These are phyloP conservation scores for Dicentrarchus labrax DNA, from an alignment of 2,113 vertebrate genomes.

Conservation along the genomic window DNA sequence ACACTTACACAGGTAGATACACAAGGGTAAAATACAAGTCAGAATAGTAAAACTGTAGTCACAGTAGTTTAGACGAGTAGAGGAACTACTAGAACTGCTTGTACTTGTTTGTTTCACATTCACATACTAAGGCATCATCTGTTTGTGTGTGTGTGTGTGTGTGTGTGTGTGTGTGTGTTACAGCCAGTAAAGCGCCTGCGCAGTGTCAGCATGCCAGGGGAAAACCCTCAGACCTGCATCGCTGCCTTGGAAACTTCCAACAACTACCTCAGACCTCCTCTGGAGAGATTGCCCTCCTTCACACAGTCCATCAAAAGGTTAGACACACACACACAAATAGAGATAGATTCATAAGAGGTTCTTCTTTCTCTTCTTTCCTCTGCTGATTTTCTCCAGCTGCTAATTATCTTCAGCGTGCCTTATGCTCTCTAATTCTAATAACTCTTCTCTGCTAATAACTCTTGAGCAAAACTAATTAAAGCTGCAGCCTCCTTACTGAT, in stretches of 20 bases:
- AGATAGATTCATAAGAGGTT: neutral
- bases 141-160: constrained; percentile 4
- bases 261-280: constrained; percentile 83
- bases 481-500: constrained; percentile 15
- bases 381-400: constrained; percentile 33
- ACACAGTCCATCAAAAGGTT: constrained; percentile 96
- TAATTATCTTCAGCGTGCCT: constrained; percentile 17
- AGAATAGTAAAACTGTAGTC: no score
- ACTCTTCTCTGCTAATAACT: constrained; percentile 15
- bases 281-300: constrained; percentile 91
- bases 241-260: constrained; percentile 75
- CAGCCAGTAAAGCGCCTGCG: constrained; percentile 83
- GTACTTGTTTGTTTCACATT: neutral
- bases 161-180: neutral
- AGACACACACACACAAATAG: constrained; percentile 42
- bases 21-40: neutral
- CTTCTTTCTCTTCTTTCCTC: neutral
- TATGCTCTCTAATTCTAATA: constrained; percentile 3
- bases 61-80: neutral
- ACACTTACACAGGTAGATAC: constrained; percentile 83
- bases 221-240: constrained; percentile 84
- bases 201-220: constrained; percentile 93
- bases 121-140: neutral
- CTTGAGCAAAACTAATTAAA: constrained; percentile 20
- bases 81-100: neutral